These are phyloP conservation scores for Petrosia ficiformis DNA, from an alignment of 37 sponge, comb jelly and placozoan genomes.

Conservation along the genomic window DNA sequence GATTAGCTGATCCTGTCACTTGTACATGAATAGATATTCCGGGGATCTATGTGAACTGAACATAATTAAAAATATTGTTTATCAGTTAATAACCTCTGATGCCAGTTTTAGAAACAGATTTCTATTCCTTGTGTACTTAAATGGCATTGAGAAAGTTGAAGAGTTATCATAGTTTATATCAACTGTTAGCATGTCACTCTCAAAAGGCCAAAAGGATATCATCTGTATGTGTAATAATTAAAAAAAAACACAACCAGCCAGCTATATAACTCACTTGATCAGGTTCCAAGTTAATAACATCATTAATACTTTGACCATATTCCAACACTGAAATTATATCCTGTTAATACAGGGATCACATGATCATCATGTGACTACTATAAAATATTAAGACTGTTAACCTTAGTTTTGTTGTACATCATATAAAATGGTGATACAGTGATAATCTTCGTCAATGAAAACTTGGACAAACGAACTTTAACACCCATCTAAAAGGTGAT, in stretches of 20 bases:
- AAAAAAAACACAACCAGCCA: not conserved
- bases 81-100: not conserved
- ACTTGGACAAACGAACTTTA: slow-evolving; percentile 47
- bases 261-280: not conserved
- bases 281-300: not conserved
- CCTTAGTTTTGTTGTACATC: slow-evolving; percentile 70
- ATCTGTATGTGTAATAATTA: slow-evolving; percentile 12
- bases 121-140: not conserved
- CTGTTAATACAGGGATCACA: too few relatives aligned
- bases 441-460: slow-evolving; percentile 58
- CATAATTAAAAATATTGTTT: not conserved
- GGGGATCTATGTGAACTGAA: slow-evolving; percentile 13
- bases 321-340: slow-evolving; percentile 10
- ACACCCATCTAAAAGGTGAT: slow-evolving; percentile 60
- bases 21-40: slow-evolving; percentile 65
- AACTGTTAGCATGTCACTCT: slow-evolving; percentile 5
- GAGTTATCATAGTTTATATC: not conserved
- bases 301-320: not conserved
- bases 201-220: slow-evolving; percentile 35
- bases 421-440: slow-evolving; percentile 72
- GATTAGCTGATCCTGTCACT: slow-evolving; percentile 61
- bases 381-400: slow-evolving; percentile 21
- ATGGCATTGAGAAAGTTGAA: not conserved
- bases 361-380: not conserved
- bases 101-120: not conserved